These are phyloP conservation scores for Pampusana beccarii DNA, from an alignment of 2,113 vertebrate species.

Conservation along the genomic window DNA sequence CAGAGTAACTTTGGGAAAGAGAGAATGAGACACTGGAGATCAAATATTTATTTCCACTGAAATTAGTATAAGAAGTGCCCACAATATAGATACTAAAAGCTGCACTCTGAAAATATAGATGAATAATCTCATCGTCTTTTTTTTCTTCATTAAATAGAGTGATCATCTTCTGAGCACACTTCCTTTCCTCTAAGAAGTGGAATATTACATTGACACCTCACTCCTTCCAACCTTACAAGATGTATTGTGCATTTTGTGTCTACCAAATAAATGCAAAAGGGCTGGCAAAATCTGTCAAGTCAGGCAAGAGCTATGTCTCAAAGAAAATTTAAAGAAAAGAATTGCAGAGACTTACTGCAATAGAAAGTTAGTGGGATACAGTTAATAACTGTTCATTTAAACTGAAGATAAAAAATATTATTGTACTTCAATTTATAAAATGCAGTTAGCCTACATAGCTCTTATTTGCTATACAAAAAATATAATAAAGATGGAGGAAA, in stretches of 20 bases:
- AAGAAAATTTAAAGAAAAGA: background rate
- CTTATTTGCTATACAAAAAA: background rate
- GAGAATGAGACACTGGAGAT: background rate
- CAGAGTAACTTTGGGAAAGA: background rate
- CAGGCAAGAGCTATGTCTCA: background rate
- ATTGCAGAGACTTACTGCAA: background rate
- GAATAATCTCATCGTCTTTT: background rate
- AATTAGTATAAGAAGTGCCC: background rate
- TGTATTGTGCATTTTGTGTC: background rate
- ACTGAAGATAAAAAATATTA: background rate
- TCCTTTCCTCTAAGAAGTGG: background rate
- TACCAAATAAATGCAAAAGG: background rate
- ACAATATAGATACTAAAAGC: background rate
- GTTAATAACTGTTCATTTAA: background rate
- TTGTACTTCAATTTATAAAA: background rate
- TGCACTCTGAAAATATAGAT: background rate
- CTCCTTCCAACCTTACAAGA: background rate
- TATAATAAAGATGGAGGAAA: background rate
- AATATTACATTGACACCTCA: background rate
- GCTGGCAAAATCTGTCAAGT: background rate
- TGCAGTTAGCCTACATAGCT: background rate
- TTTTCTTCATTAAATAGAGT: background rate
- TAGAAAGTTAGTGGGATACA: background rate
- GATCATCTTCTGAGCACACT: background rate
- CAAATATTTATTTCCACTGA: background rate